Evolutionary conservation across 2,113 vertebrate species (phyloP).

Genomic region (Tachuris rubrigastra): DNA sequence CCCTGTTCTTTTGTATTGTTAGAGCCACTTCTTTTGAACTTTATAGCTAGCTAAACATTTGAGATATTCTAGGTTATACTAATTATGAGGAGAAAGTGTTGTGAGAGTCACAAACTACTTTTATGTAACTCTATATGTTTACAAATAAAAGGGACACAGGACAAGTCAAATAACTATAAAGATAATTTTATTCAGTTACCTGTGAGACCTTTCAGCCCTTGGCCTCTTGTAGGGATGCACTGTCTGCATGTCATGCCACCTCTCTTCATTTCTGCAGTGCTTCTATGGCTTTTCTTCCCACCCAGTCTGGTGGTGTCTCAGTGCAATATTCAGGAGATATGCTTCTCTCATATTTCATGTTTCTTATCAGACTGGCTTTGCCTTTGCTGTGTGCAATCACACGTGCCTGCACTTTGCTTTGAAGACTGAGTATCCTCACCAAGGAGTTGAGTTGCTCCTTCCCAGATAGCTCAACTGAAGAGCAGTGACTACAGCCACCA

Average conservation of each 20-base stretch:
- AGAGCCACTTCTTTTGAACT: background rate
- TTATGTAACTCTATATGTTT: background rate
- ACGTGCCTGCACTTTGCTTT: background rate
- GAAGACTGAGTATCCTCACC: background rate
- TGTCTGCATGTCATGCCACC: background rate
- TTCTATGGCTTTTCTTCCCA: background rate
- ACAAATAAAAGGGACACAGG: background rate
- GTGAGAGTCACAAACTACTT: background rate
- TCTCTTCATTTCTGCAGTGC: background rate
- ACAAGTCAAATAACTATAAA: background rate
- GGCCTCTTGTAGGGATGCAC: background rate
- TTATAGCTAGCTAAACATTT: background rate
- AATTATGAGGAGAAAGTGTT: background rate
- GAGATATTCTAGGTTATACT: background rate
- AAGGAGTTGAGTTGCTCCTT: background rate
- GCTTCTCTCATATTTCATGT: background rate
- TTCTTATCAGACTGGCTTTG: background rate
- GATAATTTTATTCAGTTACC: background rate
- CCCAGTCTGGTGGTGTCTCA: background rate
- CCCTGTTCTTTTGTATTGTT: background rate
- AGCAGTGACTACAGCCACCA: background rate
- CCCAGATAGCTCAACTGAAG: background rate
- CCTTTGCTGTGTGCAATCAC: background rate
- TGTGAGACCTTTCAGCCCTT: background rate
- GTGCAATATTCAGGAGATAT: background rate